Base-by-base conservation (phyloP, 2,888 invertebrate species). In the Quadriops clusia region DNA sequence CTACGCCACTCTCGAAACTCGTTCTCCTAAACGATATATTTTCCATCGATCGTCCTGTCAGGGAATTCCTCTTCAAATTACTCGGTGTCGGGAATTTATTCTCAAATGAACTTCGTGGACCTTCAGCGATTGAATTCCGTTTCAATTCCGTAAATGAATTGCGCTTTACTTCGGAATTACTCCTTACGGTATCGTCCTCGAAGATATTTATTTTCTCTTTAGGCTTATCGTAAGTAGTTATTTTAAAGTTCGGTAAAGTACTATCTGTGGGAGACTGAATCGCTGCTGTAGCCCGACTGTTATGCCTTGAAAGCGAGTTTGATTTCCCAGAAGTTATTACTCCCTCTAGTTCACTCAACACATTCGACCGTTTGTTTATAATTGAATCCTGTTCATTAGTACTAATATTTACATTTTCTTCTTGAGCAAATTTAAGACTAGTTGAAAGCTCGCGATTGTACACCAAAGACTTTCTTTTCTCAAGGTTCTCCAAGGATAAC, bases 371-470 rank as follows among this genome's bases (percentile, higher is more conserved):
- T 32, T 38, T 44, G 9, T 28, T 39, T 12, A 29, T 18, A 17
- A 36, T 33, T 11, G 37, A 36, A 23, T 44, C 41, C 13, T 18
- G 32, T 10, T 34, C 28, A 35, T 12, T 40, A 21, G 30, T 32
- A 18, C 23, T 30, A n/a, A n/a, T n/a, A n/a, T n/a, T n/a, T n/a
- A n/a, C n/a, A n/a, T n/a, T n/a, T 25, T 38, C 38, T 6, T 42
- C 40, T 37, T 47, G 44, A 37, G 50, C 47, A 46, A 50, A 50
- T 46, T 58, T 61, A 15, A 62, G 47, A 51, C 60, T 61, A 37
- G 60, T 60, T 29, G 60, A 52, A 30, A 62, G 42, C 46, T 60
- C 61, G 26, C 61, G 47, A 36, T 61, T 60, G 35, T 61, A 59
- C 17, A 62, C 60, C 37, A 61, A 42, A 18, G 58, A 56, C 39